A percentile compares a stretch with the other conserved stretches of the same genome.
Conservation (phyloP, 2,797 vertebrate genomes). For the Octomys mimax region DNA sequence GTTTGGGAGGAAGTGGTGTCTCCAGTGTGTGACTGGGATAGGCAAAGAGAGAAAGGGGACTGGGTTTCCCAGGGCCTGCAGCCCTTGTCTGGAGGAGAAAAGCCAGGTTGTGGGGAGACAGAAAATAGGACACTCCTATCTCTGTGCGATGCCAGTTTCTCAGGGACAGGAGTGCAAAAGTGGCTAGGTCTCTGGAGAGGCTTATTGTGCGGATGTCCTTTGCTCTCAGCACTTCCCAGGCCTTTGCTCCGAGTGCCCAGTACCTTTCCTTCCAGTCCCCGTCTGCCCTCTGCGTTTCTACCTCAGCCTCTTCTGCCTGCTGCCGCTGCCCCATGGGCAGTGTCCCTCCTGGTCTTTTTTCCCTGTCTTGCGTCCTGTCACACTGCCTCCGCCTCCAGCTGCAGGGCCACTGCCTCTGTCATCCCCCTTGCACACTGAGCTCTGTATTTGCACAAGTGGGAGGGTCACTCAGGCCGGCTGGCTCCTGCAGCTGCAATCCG, state of each 20-base stretch:
- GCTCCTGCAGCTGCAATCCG: neutral
- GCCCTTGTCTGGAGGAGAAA: neutral
- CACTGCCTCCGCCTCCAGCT: neutral
- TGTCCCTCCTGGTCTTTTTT: accelerated
- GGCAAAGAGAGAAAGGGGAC: neutral
- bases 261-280: neutral
- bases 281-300: neutral
- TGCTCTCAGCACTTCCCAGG: neutral
- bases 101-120: neutral
- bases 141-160: neutral
- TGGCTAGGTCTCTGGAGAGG: neutral
- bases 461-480: neutral
- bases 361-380: neutral
- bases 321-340: neutral
- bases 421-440: neutral
- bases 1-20: slow-evolving; percentile 67
- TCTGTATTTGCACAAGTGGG: neutral
- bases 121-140: neutral
- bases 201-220: neutral
- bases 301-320: neutral
- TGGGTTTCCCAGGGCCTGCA: neutral
- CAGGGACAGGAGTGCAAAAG: neutral
- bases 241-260: neutral
- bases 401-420: neutral
- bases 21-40: neutral